These are phyloP conservation scores for Acleris sparsana DNA, from an alignment of 2,888 invertebrate genomes.

Conservation along the genomic window DNA sequence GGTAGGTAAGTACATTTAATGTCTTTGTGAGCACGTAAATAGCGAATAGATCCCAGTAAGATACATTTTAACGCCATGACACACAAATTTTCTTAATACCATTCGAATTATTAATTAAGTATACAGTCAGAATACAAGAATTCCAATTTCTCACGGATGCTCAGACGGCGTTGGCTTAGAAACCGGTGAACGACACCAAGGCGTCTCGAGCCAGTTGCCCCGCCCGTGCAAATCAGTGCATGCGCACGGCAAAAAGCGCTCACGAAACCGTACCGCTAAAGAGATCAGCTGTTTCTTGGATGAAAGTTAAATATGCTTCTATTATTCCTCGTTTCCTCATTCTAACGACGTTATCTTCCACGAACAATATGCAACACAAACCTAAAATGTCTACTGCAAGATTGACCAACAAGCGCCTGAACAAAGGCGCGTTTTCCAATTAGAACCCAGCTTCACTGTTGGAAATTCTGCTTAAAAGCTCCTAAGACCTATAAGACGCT, in stretches of 20 bases:
- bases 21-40: no score
- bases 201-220: constrained; percentile 52
- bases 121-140: constrained; percentile 59
- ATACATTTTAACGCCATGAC: constrained; percentile 38
- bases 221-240: constrained; percentile 49
- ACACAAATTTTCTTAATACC: constrained; percentile 35
- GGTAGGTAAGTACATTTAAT: no score
- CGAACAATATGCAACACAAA: neutral
- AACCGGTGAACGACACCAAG: constrained; percentile 68
- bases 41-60: neutral
- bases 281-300: constrained; percentile 69
- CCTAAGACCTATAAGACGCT: constrained; percentile 12
- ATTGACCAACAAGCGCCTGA: neutral
- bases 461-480: neutral
- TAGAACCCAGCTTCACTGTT: neutral
- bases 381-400: neutral
- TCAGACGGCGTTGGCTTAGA: constrained; percentile 61
- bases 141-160: constrained; percentile 70
- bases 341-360: neutral
- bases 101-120: constrained; percentile 46
- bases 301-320: constrained; percentile 62
- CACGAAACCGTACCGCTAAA: constrained; percentile 63
- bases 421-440: neutral
- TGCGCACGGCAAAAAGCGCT: constrained; percentile 52
- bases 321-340: constrained; percentile 48